phyloP scores from a whole-genome alignment of 2,113 vertebrate species.

The Craseonycteris thonglongyai region DNA sequence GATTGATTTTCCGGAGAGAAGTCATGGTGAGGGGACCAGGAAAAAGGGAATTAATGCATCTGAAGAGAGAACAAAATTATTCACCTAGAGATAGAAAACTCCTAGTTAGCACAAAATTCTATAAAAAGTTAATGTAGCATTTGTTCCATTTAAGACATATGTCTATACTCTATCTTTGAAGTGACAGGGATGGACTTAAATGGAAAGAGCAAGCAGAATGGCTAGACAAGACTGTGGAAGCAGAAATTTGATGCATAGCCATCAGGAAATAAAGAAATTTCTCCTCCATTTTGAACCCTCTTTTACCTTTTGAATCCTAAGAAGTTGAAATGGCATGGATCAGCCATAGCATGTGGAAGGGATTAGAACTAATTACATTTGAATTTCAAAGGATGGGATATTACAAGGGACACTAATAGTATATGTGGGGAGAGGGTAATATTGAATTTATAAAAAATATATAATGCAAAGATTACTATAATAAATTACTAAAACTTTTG shows the following conservation, averaged over 20 bases:
- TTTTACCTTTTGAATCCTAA: rapidly evolving
- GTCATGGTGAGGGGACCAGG: neutral
- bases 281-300: neutral
- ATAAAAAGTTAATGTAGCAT: rapidly evolving
- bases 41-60: neutral
- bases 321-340: neutral
- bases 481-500: neutral
- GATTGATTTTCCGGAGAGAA: neutral
- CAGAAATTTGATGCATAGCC: neutral
- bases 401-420: neutral
- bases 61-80: neutral
- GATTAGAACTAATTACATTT: neutral
- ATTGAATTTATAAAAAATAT: neutral
- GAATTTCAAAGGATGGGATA: neutral
- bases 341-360: neutral
- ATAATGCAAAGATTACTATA: neutral
- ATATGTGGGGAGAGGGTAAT: neutral
- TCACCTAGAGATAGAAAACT: neutral
- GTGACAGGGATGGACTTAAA: neutral
- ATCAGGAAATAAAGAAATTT: rapidly evolving
- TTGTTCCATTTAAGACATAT: neutral
- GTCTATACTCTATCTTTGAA: neutral
- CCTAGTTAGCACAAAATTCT: neutral
- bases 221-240: neutral
- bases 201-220: neutral